Base-by-base conservation (phyloP, 2,113 vertebrate species). In the Numenius arquata region DNA sequence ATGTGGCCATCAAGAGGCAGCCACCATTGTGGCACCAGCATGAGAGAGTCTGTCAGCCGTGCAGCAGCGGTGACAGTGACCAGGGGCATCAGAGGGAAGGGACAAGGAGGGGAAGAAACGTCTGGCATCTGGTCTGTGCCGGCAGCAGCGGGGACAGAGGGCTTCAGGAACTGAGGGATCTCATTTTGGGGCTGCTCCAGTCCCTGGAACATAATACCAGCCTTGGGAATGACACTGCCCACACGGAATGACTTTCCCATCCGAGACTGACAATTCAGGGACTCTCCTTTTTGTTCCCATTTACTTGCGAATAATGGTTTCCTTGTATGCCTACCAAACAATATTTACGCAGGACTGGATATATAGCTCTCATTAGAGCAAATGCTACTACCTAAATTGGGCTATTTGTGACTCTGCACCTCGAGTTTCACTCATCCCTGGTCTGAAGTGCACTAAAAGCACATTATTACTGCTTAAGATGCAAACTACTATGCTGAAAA, bases 381-480 rank as follows among this genome's bases (percentile, higher is more conserved):
- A 96, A 97, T 21, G 93, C 92, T 96, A 97, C 97, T 97, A 97
- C 92, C 93, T 95, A 98, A 97, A 97, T 97, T 97, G 98, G 96
- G 95, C 96, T 95, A 96, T 97, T 96, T 97, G 97, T 97, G 97
- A 92, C 95, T 97, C 88, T 68, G 89, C 84, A 96, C 94, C 97
- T 97, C 78, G 87, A 75, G 90, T 97, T 97, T 98, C 98, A 97
- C 97, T 98, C 97, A 98, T 97, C 96, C 92, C 81, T 95, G 94
- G 93, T 96, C 85, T 95, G 96, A 97, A 97, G 96, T 92, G 92
- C 96, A 96, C 97, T 98, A 97, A 98, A 97, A 97, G 96, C 97
- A 97, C 96, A 97, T 98, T 97, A 98, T 97, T 96, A 97, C 97
- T 96, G 79, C 91, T 98, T 98, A 98, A 98, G 95, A 98, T 98